Evolutionary conservation across 1,140 invertebrate genomes (phyloP).

Genomic region (Linepithema humile): DNA sequence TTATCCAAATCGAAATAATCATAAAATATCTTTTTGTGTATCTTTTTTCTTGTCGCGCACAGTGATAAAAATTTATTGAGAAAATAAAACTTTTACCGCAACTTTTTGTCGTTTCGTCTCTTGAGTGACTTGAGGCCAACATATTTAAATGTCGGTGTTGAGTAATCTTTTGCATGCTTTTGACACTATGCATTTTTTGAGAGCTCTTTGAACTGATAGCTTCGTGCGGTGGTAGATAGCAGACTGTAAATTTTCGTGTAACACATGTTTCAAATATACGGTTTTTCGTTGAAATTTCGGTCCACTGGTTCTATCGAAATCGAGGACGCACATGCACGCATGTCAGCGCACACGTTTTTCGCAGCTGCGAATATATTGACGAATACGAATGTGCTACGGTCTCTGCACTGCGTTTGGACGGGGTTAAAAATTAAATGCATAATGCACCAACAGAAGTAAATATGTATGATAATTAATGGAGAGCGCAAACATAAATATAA

Average conservation of each 20-base stretch:
- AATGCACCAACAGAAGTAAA: constrained; percentile 1
- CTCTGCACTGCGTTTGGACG: neutral
- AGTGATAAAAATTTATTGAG: neutral
- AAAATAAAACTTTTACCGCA: neutral
- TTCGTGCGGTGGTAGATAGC: constrained; percentile 40
- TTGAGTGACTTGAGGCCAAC: too few species aligned
- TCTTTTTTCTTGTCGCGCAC: neutral
- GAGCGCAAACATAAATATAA: neutral
- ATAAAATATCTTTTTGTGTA: too few species aligned
- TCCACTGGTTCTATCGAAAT: constrained; percentile 51
- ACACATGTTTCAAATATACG: constrained; percentile 50
- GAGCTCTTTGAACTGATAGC: constrained; percentile 31
- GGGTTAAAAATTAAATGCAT: constrained; percentile 33
- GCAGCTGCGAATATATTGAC: constrained; percentile 51
- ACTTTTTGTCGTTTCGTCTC: neutral
- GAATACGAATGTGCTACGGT: constrained; percentile 52
- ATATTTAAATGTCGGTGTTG: constrained; percentile 7
- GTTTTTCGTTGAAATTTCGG: constrained; percentile 53
- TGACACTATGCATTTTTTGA: constrained; percentile 32
- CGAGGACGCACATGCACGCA: constrained; percentile 47
- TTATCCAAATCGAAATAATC: neutral
- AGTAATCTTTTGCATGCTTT: neutral
- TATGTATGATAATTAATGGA: constrained; percentile 31
- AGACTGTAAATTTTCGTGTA: constrained; percentile 49
- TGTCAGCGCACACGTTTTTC: constrained; percentile 52